Percentiles rank a stretch among this genome's conserved stretches.
Conservation (phyloP, 2,888 invertebrate species). For the Macrophya annulata region DNA sequence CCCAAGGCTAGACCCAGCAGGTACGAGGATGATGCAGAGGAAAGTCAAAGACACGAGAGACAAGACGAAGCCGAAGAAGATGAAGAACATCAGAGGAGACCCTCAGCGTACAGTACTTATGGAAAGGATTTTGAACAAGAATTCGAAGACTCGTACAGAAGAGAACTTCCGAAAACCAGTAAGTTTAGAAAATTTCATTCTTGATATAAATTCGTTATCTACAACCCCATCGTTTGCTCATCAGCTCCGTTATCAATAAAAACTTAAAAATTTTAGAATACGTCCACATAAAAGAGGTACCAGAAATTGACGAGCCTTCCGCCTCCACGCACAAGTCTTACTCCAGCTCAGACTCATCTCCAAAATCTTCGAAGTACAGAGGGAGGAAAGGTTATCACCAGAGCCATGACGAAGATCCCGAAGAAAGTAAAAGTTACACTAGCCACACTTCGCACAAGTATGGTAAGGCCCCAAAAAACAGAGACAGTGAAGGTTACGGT, state of each 20-base stretch:
- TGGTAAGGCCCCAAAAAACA: slow-evolving; percentile 56
- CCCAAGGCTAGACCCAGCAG: slow-evolving; percentile 54
- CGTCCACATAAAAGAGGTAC: slow-evolving; percentile 65
- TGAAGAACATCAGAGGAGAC: slow-evolving; percentile 58
- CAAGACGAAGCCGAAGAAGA: slow-evolving; percentile 62
- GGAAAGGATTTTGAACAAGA: slow-evolving; percentile 69
- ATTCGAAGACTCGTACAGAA: slow-evolving; percentile 67
- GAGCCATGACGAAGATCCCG: slow-evolving; percentile 48
- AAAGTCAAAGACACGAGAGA: slow-evolving; percentile 64
- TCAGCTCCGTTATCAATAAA: not conserved
- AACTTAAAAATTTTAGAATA: slow-evolving; percentile 64
- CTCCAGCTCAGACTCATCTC: slow-evolving; percentile 11
- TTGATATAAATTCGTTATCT: not conserved
- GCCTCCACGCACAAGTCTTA: slow-evolving; percentile 17
- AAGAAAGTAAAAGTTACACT: slow-evolving; percentile 59
- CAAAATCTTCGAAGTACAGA: slow-evolving; percentile 37
- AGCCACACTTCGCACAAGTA: slow-evolving; percentile 57
- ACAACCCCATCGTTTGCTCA: not conserved
- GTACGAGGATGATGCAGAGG: slow-evolving; percentile 67
- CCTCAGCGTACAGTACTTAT: slow-evolving; percentile 60
- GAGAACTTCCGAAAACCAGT: slow-evolving; percentile 67
- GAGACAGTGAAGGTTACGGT: slow-evolving; percentile 63
- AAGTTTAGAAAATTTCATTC: slow-evolving; percentile 49
- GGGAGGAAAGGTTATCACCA: not conserved
- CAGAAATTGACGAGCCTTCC: slow-evolving; percentile 65